Evolutionary conservation across 1,140 invertebrate species (phyloP), one percentile per base, ranked within the genome.

Genomic region (Philopotamus ludificatus): DNA sequence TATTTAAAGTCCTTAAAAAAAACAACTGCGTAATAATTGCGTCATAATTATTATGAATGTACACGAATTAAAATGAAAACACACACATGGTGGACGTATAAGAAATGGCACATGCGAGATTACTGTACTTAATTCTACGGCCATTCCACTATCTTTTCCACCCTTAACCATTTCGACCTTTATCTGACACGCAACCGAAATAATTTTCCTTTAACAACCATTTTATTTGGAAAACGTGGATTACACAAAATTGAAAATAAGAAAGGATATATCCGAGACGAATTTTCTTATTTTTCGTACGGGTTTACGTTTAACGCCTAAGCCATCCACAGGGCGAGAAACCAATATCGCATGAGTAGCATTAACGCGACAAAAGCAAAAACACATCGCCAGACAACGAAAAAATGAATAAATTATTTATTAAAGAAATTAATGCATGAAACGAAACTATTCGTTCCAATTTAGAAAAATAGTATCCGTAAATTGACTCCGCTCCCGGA

Each of bases 181-280:
- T 49, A 41, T 61, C 58, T 21, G 59, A 58, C 54, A 58, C 54
- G 54, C 23, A 21, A 42, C 23, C 16, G 23, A 51, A 51, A 62
- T 62, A 62, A 62, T 62, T 62, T 62, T 44, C 26, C 18, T 12
- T 25, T 21, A 44, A 62, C 34, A 44, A 47, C 18, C 59, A 44
- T 51, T 62, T 62, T 62, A 62, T 51, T 47, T 44, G 45, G 25
- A 47, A 62, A 51, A 62, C 59, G 59, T 62, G 59, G 59, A 62
- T 62, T 62, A 62, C 51, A 28, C 28, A 26, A 57, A 57, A 57
- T 57, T 57, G 54, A 42, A 57, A 57, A 42, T 57, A 57, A 57
- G 54, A 22, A 57, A 21, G 34, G 34, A 39, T 4, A 58, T 3
- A 9, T 3, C 26, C 26, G 12, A 50, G 47, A n/a, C 44, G 44